Evolutionary conservation across 2,113 vertebrate species (phyloP).

Genomic region (Colossoma macropomum): DNA sequence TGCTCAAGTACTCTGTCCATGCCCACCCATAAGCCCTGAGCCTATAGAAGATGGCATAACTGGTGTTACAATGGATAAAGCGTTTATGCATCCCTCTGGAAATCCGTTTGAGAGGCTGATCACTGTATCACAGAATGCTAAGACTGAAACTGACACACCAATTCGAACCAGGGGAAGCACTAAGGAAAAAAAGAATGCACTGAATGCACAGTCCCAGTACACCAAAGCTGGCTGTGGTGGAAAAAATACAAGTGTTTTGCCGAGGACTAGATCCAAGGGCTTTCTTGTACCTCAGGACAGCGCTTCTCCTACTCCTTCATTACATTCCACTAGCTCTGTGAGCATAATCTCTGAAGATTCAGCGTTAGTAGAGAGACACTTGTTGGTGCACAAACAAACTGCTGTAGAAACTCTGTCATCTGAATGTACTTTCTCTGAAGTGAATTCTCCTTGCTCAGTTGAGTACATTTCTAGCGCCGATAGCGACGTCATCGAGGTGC

Average conservation of each 20-base stretch:
- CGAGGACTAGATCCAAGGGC: slow-evolving; percentile 19
- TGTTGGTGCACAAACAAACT: slow-evolving; percentile 63
- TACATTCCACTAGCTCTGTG: neutral
- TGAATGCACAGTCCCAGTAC: neutral
- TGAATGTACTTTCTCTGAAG: slow-evolving; percentile 53
- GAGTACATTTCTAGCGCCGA: slow-evolving; percentile 69
- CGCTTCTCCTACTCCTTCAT: neutral
- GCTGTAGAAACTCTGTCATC: slow-evolving; percentile 69
- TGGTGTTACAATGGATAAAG: neutral
- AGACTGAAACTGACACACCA: neutral
- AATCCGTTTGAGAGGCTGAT: neutral
- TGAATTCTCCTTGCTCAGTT: slow-evolving; percentile 12
- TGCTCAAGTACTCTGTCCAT: slow-evolving; percentile 11
- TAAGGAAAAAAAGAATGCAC: neutral
- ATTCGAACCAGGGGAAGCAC: neutral
- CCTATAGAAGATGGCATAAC: neutral
- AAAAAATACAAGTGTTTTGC: neutral
- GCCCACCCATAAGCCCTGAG: slow-evolving; percentile 7
- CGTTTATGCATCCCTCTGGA: neutral
- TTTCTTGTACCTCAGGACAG: slow-evolving; percentile 2
- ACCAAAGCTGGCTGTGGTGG: neutral
- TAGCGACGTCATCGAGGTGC: slow-evolving; percentile 71
- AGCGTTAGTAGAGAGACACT: slow-evolving; percentile 52
- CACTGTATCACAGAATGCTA: neutral
- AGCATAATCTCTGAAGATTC: neutral